A percentile compares a stretch with the other conserved stretches of the same genome.
Conservation (phyloP, 1,140 invertebrate genomes). For the Brachionus manjavacas region DNA sequence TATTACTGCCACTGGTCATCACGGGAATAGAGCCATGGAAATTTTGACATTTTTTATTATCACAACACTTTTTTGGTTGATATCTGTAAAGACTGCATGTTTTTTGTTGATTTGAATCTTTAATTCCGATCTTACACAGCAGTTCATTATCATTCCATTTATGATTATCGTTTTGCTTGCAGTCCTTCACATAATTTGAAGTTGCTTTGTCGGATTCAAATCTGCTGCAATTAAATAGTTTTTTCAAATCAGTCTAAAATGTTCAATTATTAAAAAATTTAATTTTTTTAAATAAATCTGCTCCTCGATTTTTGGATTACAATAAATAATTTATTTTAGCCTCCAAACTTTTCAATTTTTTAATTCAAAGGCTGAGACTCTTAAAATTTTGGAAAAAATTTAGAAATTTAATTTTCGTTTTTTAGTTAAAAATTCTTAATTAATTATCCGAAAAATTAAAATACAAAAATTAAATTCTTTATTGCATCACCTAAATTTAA, state of each 20-base stretch:
- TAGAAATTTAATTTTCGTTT: too few relatives aligned
- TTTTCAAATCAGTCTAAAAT: conserved; percentile 18
- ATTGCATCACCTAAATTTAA: too few relatives aligned
- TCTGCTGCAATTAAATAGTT: not conserved
- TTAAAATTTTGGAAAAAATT: too few relatives aligned
- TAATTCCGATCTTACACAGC: not conserved
- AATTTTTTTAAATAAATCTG: not conserved
- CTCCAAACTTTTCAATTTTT: too few relatives aligned
- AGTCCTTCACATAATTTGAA: conserved; percentile 3
- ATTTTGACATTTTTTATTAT: conserved; percentile 30
- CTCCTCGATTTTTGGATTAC: not conserved
- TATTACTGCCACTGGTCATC: not conserved
- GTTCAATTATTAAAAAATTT: not conserved
- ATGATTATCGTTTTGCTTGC: not conserved
- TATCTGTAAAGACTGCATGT: not conserved
- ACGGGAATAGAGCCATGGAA: not conserved
- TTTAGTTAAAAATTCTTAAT: too few relatives aligned
- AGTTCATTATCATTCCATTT: not conserved
- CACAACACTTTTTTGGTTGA: not conserved
- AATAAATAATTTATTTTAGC: too few relatives aligned
- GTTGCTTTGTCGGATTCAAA: not conserved
- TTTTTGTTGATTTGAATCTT: not conserved
- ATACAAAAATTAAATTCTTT: too few relatives aligned
- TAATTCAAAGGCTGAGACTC: too few relatives aligned
- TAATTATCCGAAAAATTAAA: too few relatives aligned